Percentiles rank a stretch among this genome's conserved stretches.
These are phyloP conservation scores for Psilopogon haemacephalus DNA, from an alignment of 2,113 vertebrate genomes.

Conservation along the genomic window DNA sequence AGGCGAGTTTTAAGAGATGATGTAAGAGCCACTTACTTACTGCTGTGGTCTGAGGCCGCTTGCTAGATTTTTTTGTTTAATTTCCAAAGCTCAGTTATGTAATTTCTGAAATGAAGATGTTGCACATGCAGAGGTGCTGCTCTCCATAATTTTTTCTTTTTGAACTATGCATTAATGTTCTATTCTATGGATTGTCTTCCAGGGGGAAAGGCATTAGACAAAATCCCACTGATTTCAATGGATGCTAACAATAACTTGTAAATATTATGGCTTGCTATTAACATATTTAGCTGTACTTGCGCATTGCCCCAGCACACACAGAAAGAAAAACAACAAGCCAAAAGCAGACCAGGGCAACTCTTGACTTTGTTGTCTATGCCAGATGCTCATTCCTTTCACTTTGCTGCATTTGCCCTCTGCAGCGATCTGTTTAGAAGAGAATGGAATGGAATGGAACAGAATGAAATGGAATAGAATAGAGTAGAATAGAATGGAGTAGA, in stretches of 20 bases:
- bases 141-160: slow-evolving; percentile 48
- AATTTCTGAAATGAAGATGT: slow-evolving; percentile 54
- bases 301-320: slow-evolving; percentile 41
- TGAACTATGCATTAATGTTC: slow-evolving; percentile 53
- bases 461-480: no score
- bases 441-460: no score
- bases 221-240: slow-evolving; percentile 33
- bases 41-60: slow-evolving; percentile 17
- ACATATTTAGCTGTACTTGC: slow-evolving; percentile 45
- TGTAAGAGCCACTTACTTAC: not conserved
- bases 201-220: slow-evolving; percentile 49
- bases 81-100: slow-evolving; percentile 58
- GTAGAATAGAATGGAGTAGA: no score
- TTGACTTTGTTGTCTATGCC: not conserved
- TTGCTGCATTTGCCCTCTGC: not conserved
- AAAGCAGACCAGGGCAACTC: not conserved
- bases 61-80: slow-evolving; percentile 29
- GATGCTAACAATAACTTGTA: slow-evolving; percentile 48
- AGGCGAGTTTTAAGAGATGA: not conserved
- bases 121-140: slow-evolving; percentile 55
- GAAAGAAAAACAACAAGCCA: not conserved
- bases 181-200: slow-evolving; percentile 59
- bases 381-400: not conserved
- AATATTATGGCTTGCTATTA: slow-evolving; percentile 51
- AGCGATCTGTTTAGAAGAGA: not conserved